Evolutionary conservation across 1,140 invertebrate species (phyloP), one percentile per base, ranked within the genome.

Genomic region (Spodoptera litura): DNA sequence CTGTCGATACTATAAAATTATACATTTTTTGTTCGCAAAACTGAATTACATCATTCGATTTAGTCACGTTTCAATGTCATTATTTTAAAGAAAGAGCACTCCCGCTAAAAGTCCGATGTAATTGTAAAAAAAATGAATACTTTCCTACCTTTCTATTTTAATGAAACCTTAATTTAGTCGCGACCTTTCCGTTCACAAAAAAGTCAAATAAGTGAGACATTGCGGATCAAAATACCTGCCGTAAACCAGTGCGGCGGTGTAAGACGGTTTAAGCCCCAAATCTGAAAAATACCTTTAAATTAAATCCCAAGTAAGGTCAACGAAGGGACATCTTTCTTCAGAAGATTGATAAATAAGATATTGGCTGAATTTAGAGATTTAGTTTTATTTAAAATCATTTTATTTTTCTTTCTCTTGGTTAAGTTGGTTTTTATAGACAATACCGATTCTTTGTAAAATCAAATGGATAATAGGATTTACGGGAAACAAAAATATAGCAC

Each of bases 11-110:
- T 15, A 15, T 44, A 38, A 64, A 53, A 58, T 59, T 12, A 52
- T 38, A n/a, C n/a, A 25, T 66, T 25, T 55, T 51, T 25, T 55
- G 9, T 51, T 52, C 49, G 15, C 8, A 38, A 62, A 75, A 75
- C 58, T 62, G 58, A 75, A 75, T 75, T 75, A 20, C 49, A 53
- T 75, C 44, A 75, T 75, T 52, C 59, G 71, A 73, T 61, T 75
- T 53, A 52, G 62, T 75, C 20, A 53, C 31, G 59, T 15, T 66
- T 25, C 38, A 75, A 75, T 64, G 62, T 55, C 49, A 64, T 64
- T 75, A 75, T 62, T 62, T 62, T 59, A 53, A 61, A 74, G 55
- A 75, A 75, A 52, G 49, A 75, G 58, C 72, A 62, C 72, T 75
- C 58, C 49, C 58, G 58, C 72, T 62, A 62, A 62, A 62, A 75